A percentile compares a stretch with the other conserved stretches of the same genome.
These are phyloP conservation scores for Melanchra persicariae DNA, from an alignment of 2,888 invertebrate genomes.

Conservation along the genomic window DNA sequence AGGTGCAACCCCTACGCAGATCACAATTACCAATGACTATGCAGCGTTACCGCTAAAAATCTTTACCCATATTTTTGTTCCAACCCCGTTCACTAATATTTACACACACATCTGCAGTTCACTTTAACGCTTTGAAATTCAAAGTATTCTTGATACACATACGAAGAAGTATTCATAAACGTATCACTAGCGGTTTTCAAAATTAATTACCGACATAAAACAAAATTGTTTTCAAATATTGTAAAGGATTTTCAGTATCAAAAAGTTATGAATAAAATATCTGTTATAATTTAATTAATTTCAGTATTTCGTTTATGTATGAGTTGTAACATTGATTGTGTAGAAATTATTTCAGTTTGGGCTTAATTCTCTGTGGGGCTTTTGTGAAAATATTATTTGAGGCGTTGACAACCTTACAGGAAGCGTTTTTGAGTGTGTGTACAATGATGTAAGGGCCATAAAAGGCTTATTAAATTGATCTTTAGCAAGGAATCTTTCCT, in stretches of 20 bases:
- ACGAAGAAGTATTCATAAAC: background rate
- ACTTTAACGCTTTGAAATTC: slow-evolving; percentile 56
- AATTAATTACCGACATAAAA: slow-evolving; percentile 5
- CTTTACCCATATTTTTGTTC: slow-evolving; percentile 30
- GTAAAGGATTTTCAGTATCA: background rate
- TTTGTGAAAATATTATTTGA: background rate
- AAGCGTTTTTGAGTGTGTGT: background rate
- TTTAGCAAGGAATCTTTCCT: too few species aligned
- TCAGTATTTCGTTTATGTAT: background rate
- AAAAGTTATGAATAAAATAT: background rate
- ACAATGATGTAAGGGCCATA: too few species aligned
- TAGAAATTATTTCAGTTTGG: background rate
- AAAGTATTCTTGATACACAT: slow-evolving; percentile 15
- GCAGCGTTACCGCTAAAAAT: background rate
- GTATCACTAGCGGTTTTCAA: background rate
- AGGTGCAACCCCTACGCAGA: too few species aligned
- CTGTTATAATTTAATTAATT: slow-evolving; percentile 4
- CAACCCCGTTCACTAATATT: slow-evolving; percentile 58
- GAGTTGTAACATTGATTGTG: background rate
- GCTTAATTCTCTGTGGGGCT: background rate
- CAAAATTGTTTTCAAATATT: slow-evolving; percentile 8
- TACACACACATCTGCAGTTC: slow-evolving; percentile 62
- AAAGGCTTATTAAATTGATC: too few species aligned
- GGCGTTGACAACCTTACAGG: background rate
- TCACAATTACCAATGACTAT: too few species aligned